Evolutionary conservation across 2,888 invertebrate species (phyloP).

Genomic region (Mythimna albipuncta): DNA sequence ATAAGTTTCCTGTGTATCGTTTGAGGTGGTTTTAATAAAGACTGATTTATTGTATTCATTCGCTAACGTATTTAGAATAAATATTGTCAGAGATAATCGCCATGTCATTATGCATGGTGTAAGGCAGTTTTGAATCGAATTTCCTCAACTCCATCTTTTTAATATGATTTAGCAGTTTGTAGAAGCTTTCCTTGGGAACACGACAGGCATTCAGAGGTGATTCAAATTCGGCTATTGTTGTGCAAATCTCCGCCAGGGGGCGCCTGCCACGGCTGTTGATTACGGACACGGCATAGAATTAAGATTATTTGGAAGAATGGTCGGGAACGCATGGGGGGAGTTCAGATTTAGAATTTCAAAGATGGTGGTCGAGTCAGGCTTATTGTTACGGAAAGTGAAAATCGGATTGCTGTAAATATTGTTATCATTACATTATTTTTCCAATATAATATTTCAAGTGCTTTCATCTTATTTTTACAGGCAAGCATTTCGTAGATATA

Average conservation of each 20-base stretch:
- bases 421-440: constrained; percentile 7
- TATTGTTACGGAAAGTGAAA: constrained; percentile 28
- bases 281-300: constrained; percentile 55
- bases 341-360: constrained; percentile 47
- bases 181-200: constrained; percentile 53
- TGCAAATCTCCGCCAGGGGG: constrained; percentile 69
- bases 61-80: not conserved
- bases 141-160: constrained; percentile 30
- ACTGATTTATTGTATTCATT: not conserved
- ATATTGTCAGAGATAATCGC: constrained; percentile 10
- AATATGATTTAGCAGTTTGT: constrained; percentile 53
- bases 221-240: constrained; percentile 73
- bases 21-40: constrained; percentile 21
- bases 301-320: constrained; percentile 56
- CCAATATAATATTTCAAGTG: not conserved
- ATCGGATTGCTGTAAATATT: constrained; percentile 35
- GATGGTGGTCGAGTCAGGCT: constrained; percentile 11
- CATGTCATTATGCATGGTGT: not conserved
- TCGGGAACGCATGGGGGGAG: constrained; percentile 28
- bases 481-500: not conserved
- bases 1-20: constrained; percentile 17
- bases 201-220: constrained; percentile 66
- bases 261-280: constrained; percentile 53
- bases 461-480: constrained; percentile 9
- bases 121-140: constrained; percentile 1